These are phyloP conservation scores for Nemapogon koenigi DNA, from an alignment of 2,888 invertebrate species.

Conservation along the genomic window DNA sequence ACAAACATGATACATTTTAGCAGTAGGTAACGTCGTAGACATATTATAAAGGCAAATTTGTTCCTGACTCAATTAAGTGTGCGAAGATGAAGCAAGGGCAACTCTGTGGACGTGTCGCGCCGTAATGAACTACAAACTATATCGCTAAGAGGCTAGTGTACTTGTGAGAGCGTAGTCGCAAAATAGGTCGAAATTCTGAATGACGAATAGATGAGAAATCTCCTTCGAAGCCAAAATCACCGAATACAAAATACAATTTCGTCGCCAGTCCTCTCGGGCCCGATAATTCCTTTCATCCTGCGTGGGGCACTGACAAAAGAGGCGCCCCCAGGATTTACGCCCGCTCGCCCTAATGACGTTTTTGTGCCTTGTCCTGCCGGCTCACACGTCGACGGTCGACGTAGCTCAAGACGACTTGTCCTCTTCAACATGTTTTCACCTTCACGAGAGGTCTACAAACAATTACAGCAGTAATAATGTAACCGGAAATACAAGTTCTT, in stretches of 20 bases:
- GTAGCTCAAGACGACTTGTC: neutral
- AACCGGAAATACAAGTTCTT: no score
- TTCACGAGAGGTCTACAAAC: no score
- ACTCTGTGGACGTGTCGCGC: constrained; percentile 1
- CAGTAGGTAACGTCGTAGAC: no score
- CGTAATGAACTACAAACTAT: constrained; percentile 10
- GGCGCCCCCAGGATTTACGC: constrained; percentile 25
- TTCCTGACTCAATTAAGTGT: constrained; percentile 5
- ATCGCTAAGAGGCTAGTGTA: constrained; percentile 5
- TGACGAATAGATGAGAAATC: constrained; percentile 9
- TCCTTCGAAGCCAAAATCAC: constrained; percentile 12
- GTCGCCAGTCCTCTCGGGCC: constrained; percentile 14
- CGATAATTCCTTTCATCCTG: constrained; percentile 29
- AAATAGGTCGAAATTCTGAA: neutral
- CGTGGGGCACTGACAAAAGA: constrained; percentile 22
- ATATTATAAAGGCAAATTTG: no score
- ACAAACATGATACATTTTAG: no score
- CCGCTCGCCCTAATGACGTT: constrained; percentile 30
- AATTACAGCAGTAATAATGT: no score
- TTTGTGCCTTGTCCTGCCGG: constrained; percentile 22
- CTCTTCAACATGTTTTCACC: constrained; percentile 5
- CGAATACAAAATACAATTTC: constrained; percentile 15
- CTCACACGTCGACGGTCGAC: neutral
- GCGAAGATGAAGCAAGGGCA: constrained; percentile 3
- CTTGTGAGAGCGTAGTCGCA: neutral